Percentiles rank a stretch among this genome's conserved stretches.
phyloP scores from a whole-genome alignment of 2,113 vertebrate species.

The Crotalus helleri region DNA sequence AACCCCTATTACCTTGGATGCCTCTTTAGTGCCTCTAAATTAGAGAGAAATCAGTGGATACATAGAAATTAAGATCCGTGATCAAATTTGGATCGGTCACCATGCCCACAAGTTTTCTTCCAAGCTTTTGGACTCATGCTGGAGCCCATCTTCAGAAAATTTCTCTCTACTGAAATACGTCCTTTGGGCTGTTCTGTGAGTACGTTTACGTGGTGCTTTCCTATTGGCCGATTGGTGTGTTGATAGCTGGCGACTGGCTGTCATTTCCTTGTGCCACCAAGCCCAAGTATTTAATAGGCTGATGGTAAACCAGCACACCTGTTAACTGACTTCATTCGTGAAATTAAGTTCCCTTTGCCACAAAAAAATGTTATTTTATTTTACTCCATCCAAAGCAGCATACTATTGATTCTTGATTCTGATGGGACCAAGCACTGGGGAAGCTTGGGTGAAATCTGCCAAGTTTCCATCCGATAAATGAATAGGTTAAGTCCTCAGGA shows the following conservation, averaged over 20 bases:
- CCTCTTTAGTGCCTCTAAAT: not conserved
- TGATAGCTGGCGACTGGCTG: too few species aligned
- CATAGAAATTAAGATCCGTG: not conserved
- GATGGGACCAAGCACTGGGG: not conserved
- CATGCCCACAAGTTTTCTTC: too few species aligned
- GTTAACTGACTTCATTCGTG: too few species aligned
- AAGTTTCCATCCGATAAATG: not conserved
- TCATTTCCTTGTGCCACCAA: too few species aligned
- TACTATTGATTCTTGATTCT: not conserved
- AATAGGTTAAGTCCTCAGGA: not conserved
- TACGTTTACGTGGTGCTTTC: too few species aligned
- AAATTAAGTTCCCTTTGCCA: not conserved
- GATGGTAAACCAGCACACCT: too few species aligned
- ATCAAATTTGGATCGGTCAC: not conserved
- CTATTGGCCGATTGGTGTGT: too few species aligned
- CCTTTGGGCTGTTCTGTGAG: too few species aligned
- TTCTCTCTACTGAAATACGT: too few species aligned
- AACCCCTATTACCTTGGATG: not conserved
- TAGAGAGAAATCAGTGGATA: not conserved
- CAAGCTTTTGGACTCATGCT: too few species aligned
- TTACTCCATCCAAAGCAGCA: not conserved
- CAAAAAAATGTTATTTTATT: not conserved
- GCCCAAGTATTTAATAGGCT: too few species aligned
- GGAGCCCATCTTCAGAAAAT: too few species aligned
- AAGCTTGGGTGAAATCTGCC: not conserved